Percentiles rank a stretch among this genome's conserved stretches.
These are phyloP conservation scores for Rhinichthys osculus DNA, from an alignment of 2,797 vertebrate genomes.

Conservation along the genomic window DNA sequence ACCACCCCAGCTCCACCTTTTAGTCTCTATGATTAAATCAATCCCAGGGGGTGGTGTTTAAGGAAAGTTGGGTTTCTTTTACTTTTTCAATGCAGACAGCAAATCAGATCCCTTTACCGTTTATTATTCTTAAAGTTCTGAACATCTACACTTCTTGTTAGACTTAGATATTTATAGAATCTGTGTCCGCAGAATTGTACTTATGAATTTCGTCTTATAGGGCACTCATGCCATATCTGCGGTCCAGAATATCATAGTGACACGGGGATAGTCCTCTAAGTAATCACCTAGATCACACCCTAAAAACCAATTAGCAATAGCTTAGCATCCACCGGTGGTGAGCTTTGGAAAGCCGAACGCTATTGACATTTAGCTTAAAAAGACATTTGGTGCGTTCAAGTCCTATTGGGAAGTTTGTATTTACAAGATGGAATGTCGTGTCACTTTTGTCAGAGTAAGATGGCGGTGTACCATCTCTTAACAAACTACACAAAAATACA, in stretches of 20 bases:
- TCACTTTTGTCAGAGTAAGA: too few relatives aligned
- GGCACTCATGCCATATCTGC: background rate
- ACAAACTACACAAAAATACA: too few relatives aligned
- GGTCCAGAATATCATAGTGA: background rate
- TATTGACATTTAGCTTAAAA: background rate
- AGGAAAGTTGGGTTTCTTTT: background rate
- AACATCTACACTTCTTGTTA: background rate
- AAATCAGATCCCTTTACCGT: background rate
- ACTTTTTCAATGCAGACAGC: background rate
- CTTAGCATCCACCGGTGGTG: background rate
- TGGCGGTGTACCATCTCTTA: too few relatives aligned
- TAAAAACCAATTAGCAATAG: background rate
- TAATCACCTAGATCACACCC: background rate
- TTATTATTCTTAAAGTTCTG: background rate
- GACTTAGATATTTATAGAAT: background rate
- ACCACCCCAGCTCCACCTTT: constrained; percentile 16
- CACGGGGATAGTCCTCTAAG: background rate
- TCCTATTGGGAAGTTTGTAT: too few relatives aligned
- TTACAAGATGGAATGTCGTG: too few relatives aligned
- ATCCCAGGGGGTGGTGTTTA: constrained; percentile 5
- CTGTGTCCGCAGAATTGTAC: background rate
- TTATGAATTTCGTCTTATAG: background rate
- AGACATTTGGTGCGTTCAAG: too few relatives aligned
- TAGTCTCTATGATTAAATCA: constrained; percentile 25
- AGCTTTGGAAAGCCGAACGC: background rate